Evolutionary conservation across 2,113 vertebrate genomes (phyloP).

Genomic region (Azemiops feae): DNA sequence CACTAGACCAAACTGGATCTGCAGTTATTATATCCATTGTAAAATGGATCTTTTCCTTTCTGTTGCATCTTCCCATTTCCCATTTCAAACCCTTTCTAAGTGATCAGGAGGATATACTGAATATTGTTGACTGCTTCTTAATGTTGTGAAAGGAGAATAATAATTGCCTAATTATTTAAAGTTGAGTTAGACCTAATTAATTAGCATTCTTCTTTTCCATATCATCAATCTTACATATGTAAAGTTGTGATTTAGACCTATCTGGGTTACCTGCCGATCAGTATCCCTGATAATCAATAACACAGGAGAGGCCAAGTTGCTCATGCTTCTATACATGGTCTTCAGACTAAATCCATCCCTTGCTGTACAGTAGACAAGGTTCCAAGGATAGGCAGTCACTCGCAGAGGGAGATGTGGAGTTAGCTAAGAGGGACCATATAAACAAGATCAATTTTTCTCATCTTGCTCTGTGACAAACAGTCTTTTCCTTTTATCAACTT

Average conservation of each 20-base stretch:
- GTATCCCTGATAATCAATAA: slow-evolving; percentile 68
- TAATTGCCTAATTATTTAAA: background rate
- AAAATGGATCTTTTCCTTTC: background rate
- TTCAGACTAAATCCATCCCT: slow-evolving; percentile 71
- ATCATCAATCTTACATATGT: background rate
- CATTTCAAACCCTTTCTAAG: background rate
- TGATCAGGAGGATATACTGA: background rate
- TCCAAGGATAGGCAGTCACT: slow-evolving; percentile 59
- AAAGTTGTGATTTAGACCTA: background rate
- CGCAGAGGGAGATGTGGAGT: slow-evolving; percentile 57
- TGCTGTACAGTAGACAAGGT: slow-evolving; percentile 62
- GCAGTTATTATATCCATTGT: background rate
- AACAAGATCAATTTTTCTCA: background rate
- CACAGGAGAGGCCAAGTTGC: slow-evolving; percentile 52
- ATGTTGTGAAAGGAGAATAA: background rate
- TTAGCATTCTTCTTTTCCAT: background rate
- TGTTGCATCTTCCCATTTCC: background rate
- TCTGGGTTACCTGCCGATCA: slow-evolving; percentile 62
- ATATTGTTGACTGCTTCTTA: background rate
- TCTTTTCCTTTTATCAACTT: background rate
- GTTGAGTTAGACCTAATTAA: background rate
- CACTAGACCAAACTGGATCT: background rate
- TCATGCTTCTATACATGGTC: slow-evolving; percentile 72
- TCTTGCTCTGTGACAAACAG: background rate
- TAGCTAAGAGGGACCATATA: slow-evolving; percentile 55